Conservation (phyloP, 1,140 invertebrate genomes). For the Penaeus chinensis region DNA sequence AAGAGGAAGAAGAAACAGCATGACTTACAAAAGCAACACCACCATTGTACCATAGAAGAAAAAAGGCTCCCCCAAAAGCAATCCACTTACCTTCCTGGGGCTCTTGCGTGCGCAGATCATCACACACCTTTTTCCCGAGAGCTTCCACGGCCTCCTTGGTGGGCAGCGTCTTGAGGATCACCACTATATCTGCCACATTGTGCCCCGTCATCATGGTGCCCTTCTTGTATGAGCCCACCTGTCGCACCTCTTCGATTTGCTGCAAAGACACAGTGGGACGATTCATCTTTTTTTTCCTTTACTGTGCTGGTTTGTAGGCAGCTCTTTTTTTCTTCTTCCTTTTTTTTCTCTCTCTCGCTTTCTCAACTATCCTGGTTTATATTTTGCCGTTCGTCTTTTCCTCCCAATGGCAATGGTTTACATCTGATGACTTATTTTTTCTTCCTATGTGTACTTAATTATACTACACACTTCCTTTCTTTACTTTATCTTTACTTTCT, state of each 20-base stretch:
- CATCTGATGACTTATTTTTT: no score
- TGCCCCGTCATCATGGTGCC: slow-evolving; percentile 96
- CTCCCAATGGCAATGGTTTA: no score
- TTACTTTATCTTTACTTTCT: no score
- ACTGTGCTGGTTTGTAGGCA: no score
- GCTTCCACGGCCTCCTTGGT: slow-evolving; percentile 95
- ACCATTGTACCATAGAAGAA: background rate
- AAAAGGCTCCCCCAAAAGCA: background rate
- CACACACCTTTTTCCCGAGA: slow-evolving; percentile 87
- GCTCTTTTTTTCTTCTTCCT: no score
- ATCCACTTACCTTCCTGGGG: slow-evolving; percentile 69
- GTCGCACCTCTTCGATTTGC: slow-evolving; percentile 95
- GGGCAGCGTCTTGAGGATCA: slow-evolving; percentile 97
- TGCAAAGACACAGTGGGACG: slow-evolving; percentile 67
- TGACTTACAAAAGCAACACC: slow-evolving; percentile 8
- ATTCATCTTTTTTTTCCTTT: background rate
- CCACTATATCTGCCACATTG: slow-evolving; percentile 95
- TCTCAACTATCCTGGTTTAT: no score
- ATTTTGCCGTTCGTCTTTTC: no score
- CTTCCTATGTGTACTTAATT: no score
- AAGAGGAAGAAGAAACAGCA: background rate
- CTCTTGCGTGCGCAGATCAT: slow-evolving; percentile 79
- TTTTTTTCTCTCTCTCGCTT: no score
- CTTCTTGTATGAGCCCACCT: slow-evolving; percentile 98
- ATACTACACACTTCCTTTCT: no score